A percentile compares a stretch with the other conserved stretches of the same genome.
These are phyloP conservation scores for Okapia johnstoni DNA, from an alignment of 2,113 vertebrate species.

Conservation along the genomic window DNA sequence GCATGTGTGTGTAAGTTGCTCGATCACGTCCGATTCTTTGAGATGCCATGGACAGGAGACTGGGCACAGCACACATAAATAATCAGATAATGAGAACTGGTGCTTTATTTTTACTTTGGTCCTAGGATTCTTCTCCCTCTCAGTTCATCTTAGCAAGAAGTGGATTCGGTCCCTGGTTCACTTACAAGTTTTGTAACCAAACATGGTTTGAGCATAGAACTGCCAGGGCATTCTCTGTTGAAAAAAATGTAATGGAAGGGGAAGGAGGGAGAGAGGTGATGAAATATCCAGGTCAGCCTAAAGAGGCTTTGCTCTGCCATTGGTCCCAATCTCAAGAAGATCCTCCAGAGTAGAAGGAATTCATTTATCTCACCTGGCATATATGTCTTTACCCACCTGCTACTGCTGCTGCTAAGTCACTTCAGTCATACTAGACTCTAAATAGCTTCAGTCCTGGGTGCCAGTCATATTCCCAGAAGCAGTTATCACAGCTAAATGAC, in stretches of 20 bases:
- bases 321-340: not conserved
- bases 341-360: not conserved
- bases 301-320: not conserved
- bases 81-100: not conserved
- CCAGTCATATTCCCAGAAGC: not conserved
- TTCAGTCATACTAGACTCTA: not conserved
- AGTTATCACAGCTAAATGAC: not conserved
- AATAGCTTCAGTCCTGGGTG: not conserved
- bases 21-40: not conserved
- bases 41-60: not conserved
- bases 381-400: not conserved
- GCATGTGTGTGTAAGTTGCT: not conserved
- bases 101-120: not conserved
- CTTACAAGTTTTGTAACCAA: not conserved
- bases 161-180: not conserved
- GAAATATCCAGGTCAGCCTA: not conserved
- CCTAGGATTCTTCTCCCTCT: not conserved
- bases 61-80: not conserved
- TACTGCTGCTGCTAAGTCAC: too few relatives aligned
- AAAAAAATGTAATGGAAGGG: not conserved
- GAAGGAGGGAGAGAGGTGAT: not conserved
- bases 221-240: not conserved
- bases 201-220: not conserved
- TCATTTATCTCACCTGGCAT: not conserved
- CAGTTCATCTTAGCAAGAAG: not conserved